Evolutionary conservation across 2,888 invertebrate species (phyloP).

Genomic region (Ophonus ardosiacus): DNA sequence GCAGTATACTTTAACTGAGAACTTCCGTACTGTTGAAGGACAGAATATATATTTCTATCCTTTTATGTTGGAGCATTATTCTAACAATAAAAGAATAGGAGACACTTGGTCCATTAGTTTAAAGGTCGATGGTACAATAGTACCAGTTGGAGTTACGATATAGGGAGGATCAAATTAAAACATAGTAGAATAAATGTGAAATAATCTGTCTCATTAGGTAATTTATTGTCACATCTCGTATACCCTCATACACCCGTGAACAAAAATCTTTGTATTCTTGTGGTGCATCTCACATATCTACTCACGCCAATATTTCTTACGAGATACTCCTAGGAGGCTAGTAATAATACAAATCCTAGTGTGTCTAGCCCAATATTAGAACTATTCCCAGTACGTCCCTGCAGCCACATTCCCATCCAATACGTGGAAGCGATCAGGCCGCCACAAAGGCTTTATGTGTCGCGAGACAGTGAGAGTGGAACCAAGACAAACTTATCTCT

Average conservation of each 20-base stretch:
- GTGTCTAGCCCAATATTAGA: not conserved
- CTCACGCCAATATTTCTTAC: not conserved
- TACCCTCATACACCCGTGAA: not conserved
- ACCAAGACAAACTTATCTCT: not conserved
- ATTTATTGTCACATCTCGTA: not conserved
- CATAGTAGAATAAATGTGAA: too few relatives aligned
- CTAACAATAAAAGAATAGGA: too few relatives aligned
- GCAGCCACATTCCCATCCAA: conserved; percentile 47
- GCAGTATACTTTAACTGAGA: too few relatives aligned
- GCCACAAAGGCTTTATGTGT: conserved; percentile 57
- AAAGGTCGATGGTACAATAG: too few relatives aligned
- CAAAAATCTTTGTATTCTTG: not conserved
- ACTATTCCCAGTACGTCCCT: conserved; percentile 34
- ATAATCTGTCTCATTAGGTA: not conserved
- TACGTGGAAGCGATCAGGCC: conserved; percentile 58
- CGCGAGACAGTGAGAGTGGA: conserved; percentile 41
- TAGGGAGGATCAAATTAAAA: too few relatives aligned
- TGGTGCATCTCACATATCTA: not conserved
- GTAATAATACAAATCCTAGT: not conserved
- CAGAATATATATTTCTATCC: too few relatives aligned
- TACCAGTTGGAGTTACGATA: too few relatives aligned
- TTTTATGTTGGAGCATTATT: too few relatives aligned
- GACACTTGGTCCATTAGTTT: too few relatives aligned
- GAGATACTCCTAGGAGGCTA: not conserved
- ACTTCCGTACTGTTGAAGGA: too few relatives aligned